These are phyloP conservation scores for Marronus borbonicus DNA, from an alignment of 2,888 invertebrate genomes.

Conservation along the genomic window DNA sequence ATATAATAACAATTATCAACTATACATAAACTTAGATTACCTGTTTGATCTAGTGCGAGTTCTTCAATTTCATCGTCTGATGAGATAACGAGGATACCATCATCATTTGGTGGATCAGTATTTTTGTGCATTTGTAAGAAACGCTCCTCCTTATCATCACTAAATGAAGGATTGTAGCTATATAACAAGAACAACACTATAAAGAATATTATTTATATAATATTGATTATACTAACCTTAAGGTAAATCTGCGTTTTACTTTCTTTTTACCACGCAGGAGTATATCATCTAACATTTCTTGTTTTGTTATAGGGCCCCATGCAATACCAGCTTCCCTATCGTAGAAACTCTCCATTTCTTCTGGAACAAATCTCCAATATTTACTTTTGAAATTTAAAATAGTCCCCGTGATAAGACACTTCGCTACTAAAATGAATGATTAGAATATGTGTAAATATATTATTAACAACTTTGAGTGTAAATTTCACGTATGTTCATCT, in stretches of 20 bases:
- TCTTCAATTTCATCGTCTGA: conserved; percentile 26
- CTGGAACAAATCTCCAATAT: neutral
- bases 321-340: conserved; percentile 45
- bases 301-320: conserved; percentile 48
- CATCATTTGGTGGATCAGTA: neutral
- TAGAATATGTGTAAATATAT: neutral
- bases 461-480: too few species aligned
- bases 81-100: conserved; percentile 1
- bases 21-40: neutral
- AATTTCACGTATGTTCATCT: too few species aligned
- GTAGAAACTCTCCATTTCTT: conserved; percentile 40
- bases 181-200: neutral
- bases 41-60: neutral
- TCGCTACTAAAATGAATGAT: neutral
- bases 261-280: neutral
- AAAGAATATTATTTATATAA: neutral
- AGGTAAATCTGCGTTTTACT: conserved; percentile 9
- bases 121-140: neutral
- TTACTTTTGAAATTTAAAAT: too few species aligned
- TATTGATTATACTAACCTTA: conserved; percentile 32
- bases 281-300: conserved; percentile 36
- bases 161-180: conserved; percentile 41
- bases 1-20: too few species aligned
- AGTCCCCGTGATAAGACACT: neutral
- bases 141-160: conserved; percentile 16